Percentiles rank a stretch among this genome's conserved stretches.
These are phyloP conservation scores for Clostera curtula DNA, from an alignment of 2,888 invertebrate species.

Conservation along the genomic window DNA sequence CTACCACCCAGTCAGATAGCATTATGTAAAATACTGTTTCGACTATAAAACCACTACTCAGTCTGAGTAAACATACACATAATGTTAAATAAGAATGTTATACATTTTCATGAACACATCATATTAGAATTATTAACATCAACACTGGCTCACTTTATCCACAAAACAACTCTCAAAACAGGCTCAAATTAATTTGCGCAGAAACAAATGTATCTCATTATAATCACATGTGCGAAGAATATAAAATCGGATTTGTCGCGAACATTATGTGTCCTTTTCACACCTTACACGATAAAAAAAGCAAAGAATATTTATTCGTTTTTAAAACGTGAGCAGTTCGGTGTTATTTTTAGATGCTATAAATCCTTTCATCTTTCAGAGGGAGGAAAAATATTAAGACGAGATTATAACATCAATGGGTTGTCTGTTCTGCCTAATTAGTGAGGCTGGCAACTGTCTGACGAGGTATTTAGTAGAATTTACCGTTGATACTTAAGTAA, in stretches of 20 bases:
- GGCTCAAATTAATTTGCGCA: slow-evolving; percentile 21
- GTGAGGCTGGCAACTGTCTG: slow-evolving; percentile 21
- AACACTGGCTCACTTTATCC: too few species aligned
- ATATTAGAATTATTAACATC: too few species aligned
- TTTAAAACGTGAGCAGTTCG: not conserved
- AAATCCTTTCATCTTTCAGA: slow-evolving; percentile 15
- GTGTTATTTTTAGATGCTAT: slow-evolving; percentile 8
- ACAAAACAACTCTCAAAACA: too few species aligned
- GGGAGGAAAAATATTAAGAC: slow-evolving; percentile 24
- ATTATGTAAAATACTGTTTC: too few species aligned
- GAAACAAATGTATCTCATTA: slow-evolving; percentile 23
- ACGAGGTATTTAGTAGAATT: slow-evolving; percentile 10
- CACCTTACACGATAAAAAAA: slow-evolving; percentile 4
- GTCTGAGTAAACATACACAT: too few species aligned
- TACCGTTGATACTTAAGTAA: too few species aligned
- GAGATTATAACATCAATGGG: slow-evolving; percentile 26
- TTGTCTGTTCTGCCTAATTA: slow-evolving; percentile 32
- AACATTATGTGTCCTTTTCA: slow-evolving; percentile 5
- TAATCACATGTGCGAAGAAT: slow-evolving; percentile 17
- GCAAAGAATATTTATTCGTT: not conserved
- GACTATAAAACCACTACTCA: too few species aligned
- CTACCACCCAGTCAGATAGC: too few species aligned
- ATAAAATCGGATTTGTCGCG: slow-evolving; percentile 12
- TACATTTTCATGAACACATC: too few species aligned
- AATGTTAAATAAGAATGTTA: too few species aligned